These are phyloP conservation scores for Cephalopachus bancanus DNA, from an alignment of 2,797 vertebrate genomes.

Conservation along the genomic window DNA sequence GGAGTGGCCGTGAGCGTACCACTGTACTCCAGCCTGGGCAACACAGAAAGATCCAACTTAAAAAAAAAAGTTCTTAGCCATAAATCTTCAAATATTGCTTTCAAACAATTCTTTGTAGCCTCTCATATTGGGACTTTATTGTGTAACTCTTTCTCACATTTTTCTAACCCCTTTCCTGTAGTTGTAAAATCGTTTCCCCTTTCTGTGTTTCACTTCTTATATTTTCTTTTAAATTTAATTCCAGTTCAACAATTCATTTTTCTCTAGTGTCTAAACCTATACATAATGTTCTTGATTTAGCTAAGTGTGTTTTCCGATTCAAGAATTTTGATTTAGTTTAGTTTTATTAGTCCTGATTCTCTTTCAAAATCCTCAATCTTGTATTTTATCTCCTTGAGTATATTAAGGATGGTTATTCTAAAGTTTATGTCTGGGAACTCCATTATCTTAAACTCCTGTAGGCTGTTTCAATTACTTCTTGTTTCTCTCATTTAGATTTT, in stretches of 20 bases:
- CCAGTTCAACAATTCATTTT: neutral
- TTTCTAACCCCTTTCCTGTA: neutral
- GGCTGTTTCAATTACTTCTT: neutral
- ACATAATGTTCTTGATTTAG: neutral
- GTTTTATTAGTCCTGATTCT: slow-evolving; percentile 7
- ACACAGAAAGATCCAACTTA: no score
- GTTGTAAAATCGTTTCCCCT: neutral
- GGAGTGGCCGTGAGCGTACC: no score
- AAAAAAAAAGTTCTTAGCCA: neutral
- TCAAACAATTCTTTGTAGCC: neutral
- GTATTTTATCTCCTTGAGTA: neutral
- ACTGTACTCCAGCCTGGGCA: no score
- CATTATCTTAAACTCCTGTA: neutral
- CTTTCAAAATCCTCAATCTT: neutral
- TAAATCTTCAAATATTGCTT: neutral
- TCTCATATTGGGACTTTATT: neutral
- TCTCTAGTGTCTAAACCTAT: neutral
- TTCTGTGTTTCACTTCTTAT: neutral
- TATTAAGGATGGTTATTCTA: neutral
- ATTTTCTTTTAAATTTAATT: slow-evolving; percentile 50
- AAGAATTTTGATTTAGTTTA: slow-evolving; percentile 11
- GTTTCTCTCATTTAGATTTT: slow-evolving; percentile 22
- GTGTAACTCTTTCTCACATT: neutral
- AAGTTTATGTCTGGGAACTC: neutral
- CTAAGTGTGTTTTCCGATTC: neutral